These are phyloP conservation scores for Ectropis crepuscularia DNA, from an alignment of 2,888 invertebrate genomes.

Conservation along the genomic window DNA sequence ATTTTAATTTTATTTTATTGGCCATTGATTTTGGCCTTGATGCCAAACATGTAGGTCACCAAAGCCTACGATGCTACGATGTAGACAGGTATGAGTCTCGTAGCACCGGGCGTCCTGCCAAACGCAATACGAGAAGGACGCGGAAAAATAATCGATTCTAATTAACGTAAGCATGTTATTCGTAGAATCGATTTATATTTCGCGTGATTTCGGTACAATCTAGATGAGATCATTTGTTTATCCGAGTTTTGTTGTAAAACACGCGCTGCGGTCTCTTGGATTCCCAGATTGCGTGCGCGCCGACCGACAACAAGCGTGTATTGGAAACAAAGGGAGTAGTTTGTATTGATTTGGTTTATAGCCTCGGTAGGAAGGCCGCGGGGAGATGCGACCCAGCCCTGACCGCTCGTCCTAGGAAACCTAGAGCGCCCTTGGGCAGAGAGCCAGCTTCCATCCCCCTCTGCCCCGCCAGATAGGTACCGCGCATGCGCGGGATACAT, in stretches of 20 bases:
- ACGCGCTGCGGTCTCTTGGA: conserved; percentile 18
- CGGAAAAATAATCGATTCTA: conserved; percentile 16
- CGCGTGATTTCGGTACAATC: conserved; percentile 18
- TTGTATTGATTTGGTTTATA: not conserved
- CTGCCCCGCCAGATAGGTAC: conserved; percentile 37
- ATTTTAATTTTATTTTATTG: conserved; percentile 16
- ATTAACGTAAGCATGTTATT: conserved; percentile 28
- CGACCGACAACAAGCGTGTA: not conserved
- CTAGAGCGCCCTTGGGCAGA: conserved; percentile 75
- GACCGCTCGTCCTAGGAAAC: conserved; percentile 72
- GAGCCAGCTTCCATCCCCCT: conserved; percentile 59
- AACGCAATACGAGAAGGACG: conserved; percentile 30
- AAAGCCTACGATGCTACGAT: conserved; percentile 39
- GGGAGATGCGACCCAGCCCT: conserved; percentile 59
- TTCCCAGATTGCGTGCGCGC: conserved; percentile 10
- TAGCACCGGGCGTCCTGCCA: conserved; percentile 36
- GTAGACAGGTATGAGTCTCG: conserved; percentile 37
- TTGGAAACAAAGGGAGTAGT: not conserved
- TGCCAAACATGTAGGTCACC: conserved; percentile 35
- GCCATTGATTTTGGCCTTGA: conserved; percentile 31
- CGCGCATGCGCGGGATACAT: conserved; percentile 61
- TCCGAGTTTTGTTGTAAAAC: conserved; percentile 17
- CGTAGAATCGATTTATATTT: conserved; percentile 24
- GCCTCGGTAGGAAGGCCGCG: conserved; percentile 44
- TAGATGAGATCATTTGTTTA: conserved; percentile 30